Evolutionary conservation across 2,888 invertebrate species (phyloP).

Genomic region (Panzeria rudis): DNA sequence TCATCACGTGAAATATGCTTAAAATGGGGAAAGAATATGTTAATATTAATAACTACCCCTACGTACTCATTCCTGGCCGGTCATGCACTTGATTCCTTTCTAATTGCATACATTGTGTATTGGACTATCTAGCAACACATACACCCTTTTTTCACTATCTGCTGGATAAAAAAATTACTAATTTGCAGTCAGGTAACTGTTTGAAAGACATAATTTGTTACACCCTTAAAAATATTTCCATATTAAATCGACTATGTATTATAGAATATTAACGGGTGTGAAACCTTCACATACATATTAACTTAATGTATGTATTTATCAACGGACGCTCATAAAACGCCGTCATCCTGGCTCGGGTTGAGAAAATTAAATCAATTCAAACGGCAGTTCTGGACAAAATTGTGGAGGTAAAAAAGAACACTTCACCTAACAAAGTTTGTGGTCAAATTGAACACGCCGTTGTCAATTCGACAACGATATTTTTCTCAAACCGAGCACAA

Average conservation of each 20-base stretch:
- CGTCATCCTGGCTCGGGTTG: too few species aligned
- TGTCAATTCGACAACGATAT: too few species aligned
- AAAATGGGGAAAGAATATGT: background rate
- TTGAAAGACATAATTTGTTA: background rate
- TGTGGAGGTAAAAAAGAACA: too few species aligned
- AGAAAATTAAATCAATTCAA: too few species aligned
- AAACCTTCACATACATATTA: too few species aligned
- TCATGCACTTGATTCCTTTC: background rate
- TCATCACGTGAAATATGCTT: slow-evolving; percentile 36
- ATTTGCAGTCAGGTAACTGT: background rate
- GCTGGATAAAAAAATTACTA: background rate
- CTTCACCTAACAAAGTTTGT: too few species aligned
- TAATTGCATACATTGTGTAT: background rate
- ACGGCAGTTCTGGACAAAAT: too few species aligned
- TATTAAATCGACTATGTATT: background rate
- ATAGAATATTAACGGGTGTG: background rate
- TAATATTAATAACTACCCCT: slow-evolving; percentile 24
- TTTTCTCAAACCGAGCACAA: too few species aligned
- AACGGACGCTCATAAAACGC: too few species aligned
- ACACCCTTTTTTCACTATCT: background rate
- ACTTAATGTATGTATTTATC: too few species aligned
- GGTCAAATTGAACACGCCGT: too few species aligned
- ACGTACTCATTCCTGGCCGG: background rate
- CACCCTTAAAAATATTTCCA: background rate
- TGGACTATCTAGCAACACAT: slow-evolving; percentile 4